phyloP scores from a whole-genome alignment of 1,140 invertebrate genomes.

The Ceratina japonica region DNA sequence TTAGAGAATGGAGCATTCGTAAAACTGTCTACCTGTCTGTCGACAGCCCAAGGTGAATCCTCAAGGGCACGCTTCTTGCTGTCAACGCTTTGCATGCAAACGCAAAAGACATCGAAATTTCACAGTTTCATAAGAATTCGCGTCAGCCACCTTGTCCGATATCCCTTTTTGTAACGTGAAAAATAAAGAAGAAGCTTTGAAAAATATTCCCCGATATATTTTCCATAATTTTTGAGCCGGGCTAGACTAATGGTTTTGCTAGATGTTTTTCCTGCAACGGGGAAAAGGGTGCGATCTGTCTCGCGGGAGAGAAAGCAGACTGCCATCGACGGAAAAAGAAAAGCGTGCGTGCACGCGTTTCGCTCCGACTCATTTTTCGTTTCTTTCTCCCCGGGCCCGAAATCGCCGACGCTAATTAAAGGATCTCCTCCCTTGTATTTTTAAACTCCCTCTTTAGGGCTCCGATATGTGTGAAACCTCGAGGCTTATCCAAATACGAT shows the following conservation, averaged over 20 bases:
- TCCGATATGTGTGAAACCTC: background rate
- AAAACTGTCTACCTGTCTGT: constrained; percentile 12
- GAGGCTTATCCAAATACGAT: background rate
- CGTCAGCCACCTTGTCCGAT: fast-evolving
- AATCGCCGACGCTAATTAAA: constrained; percentile 27
- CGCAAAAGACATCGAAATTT: background rate
- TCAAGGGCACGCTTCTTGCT: too few relatives aligned
- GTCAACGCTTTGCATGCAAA: constrained; percentile 19
- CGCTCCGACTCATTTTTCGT: constrained; percentile 4
- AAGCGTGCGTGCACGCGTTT: constrained; percentile 5
- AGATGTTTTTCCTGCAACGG: constrained; percentile 23
- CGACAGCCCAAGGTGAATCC: background rate
- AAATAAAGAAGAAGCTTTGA: too few relatives aligned
- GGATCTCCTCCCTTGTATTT: background rate
- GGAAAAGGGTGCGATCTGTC: constrained; percentile 51
- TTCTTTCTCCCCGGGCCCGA: background rate
- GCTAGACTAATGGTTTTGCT: constrained; percentile 5
- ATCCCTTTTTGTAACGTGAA: too few relatives aligned
- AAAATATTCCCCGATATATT: background rate
- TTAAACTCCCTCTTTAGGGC: background rate
- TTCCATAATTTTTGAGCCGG: background rate
- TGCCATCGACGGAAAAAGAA: constrained; percentile 37
- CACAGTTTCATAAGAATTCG: background rate
- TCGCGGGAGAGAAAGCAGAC: constrained; percentile 46
- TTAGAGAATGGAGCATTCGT: constrained; percentile 41